Evolutionary conservation across 1,140 invertebrate genomes (phyloP), one percentile per base, ranked within the genome.

Genomic region (Trachymyrmex cornetzi): DNA sequence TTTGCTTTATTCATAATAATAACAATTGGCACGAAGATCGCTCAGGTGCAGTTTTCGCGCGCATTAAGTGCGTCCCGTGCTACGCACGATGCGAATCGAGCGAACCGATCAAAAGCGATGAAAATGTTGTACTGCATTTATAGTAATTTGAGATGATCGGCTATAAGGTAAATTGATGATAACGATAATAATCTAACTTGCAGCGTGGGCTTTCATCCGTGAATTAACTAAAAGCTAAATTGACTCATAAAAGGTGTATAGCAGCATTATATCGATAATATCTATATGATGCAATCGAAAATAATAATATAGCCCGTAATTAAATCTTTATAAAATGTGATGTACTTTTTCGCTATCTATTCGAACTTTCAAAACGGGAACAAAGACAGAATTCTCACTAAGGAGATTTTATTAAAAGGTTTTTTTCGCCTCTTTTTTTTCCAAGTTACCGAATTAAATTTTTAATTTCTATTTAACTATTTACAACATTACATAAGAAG

Each of bases 101-200:
- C 64, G 27, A 6, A n/a, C 12, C 12, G 7, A 61, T 44, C 12
- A 30, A 44, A 34, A 44, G 22, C 64, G 38, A 75, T 34, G 30
- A 19, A 61, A 74, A 57, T 48, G 38, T 61, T 27, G 19, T 9
- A 44, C 19, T 27, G 44, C 34, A 84, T 74, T 59, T 61, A 61
- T 24, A 69, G 16, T 1, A 24, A 69, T 44, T 27, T n/a, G 24
- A 22, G 22, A 71, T 30, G 64, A 81, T 81, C 79, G 50, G 53
- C 53, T 71, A 81, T 57, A 59, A 69, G 50, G n/a, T 71, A 81
- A 81, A 81, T 81, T 30, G 48, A 79, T 79, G 27, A 79, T 69
- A 67, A 30, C 77, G 77, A 80, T 34, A 66, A 48, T 66, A 66
- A 69, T 69, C 77, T 57, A 19, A 57, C 48, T 9, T 38, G 44